These are phyloP conservation scores for Phrixothrix hirtus DNA, from an alignment of 2,888 invertebrate species.

Conservation along the genomic window DNA sequence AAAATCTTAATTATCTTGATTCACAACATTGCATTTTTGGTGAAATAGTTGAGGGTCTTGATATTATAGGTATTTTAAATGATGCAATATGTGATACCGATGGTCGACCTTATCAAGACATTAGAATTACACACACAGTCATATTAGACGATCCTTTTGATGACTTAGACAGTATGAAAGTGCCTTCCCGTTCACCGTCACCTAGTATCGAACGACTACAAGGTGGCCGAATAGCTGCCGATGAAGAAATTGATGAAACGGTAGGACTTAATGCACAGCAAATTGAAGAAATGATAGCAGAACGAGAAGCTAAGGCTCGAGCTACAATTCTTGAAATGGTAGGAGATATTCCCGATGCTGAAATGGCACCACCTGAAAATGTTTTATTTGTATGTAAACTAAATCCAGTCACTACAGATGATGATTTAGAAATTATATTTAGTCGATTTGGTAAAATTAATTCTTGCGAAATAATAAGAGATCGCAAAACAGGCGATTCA, in stretches of 20 bases:
- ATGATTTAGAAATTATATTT: conserved; percentile 97
- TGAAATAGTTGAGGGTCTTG: conserved; percentile 89
- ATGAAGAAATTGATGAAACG: conserved; percentile 90
- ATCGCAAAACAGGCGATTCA: conserved; percentile 89
- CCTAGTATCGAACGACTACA: conserved; percentile 79
- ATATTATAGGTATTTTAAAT: conserved; percentile 86
- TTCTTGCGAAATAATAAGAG: conserved; percentile 94
- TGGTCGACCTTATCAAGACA: conserved; percentile 91
- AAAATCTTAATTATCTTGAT: conserved; percentile 88
- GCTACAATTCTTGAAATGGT: conserved; percentile 98
- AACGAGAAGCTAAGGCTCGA: conserved; percentile 92
- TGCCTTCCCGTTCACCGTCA: conserved; percentile 87
- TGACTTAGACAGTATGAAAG: conserved; percentile 76
- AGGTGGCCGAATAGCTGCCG: conserved; percentile 88
- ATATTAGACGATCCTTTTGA: conserved; percentile 95
- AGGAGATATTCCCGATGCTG: conserved; percentile 95
- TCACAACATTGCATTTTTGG: conserved; percentile 94
- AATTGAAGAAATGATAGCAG: conserved; percentile 83
- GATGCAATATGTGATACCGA: conserved; percentile 90
- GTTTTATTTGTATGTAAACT: conserved; percentile 98
- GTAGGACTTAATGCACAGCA: conserved; percentile 80
- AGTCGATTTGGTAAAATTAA: conserved; percentile 93
- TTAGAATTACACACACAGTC: conserved; percentile 95
- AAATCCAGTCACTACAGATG: conserved; percentile 97
- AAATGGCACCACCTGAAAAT: conserved; percentile 98